phyloP scores from a whole-genome alignment of 1,140 invertebrate genomes.

The Paracyclopina nana region DNA sequence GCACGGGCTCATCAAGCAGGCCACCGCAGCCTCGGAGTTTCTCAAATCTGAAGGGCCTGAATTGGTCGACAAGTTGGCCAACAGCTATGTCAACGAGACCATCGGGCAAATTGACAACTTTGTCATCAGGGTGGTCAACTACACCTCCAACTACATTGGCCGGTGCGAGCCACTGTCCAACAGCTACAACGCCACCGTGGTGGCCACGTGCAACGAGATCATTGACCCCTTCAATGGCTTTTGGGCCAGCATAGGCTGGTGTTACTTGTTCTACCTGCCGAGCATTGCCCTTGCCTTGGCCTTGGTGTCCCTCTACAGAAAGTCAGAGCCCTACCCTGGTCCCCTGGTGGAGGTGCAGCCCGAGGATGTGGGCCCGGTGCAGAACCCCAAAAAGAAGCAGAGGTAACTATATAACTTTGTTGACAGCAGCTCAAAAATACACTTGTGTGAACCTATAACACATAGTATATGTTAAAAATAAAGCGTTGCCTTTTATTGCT shows the following conservation, averaged over 20 bases:
- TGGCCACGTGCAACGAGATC: slow-evolving; percentile 11
- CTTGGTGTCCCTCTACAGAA: slow-evolving; percentile 13
- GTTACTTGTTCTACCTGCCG: slow-evolving; percentile 9
- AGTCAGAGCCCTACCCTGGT: slow-evolving; percentile 17
- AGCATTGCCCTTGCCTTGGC: slow-evolving; percentile 4
- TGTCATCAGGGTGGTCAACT: neutral
- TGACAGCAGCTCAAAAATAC: neutral
- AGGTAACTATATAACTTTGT: no score
- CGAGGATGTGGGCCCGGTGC: neutral
- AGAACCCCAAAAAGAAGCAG: neutral
- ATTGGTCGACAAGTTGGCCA: slow-evolving; percentile 1
- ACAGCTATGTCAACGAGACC: slow-evolving; percentile 2
- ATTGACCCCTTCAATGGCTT: slow-evolving; percentile 15
- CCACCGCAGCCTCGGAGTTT: slow-evolving; percentile 5
- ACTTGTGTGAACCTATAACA: neutral
- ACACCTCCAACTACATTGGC: neutral
- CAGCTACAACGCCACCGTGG: slow-evolving; percentile 11
- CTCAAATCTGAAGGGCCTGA: slow-evolving; percentile 8
- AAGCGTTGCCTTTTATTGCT: no score
- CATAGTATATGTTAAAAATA: neutral
- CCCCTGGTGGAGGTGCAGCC: slow-evolving; percentile 3
- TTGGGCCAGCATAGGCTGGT: slow-evolving; percentile 13
- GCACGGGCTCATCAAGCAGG: neutral
- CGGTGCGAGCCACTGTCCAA: slow-evolving; percentile 10
- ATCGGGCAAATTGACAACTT: slow-evolving; percentile 9